Conservation (phyloP, 1,140 invertebrate species). For the Bradysia coprophila region DNA sequence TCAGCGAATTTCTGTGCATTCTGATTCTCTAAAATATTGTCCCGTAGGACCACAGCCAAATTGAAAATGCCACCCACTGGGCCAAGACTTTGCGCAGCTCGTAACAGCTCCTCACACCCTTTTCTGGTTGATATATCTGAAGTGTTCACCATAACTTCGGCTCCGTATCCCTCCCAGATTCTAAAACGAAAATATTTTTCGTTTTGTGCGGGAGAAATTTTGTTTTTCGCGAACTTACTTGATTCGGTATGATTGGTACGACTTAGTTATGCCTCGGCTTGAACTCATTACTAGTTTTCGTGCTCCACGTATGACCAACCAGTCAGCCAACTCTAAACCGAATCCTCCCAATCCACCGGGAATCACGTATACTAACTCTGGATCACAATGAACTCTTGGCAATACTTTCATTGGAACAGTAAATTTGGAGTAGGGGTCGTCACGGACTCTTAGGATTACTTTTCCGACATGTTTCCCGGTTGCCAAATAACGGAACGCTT, state of each 20-base stretch:
- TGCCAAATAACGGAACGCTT: constrained; percentile 57
- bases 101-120: constrained; percentile 41
- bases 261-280: constrained; percentile 52
- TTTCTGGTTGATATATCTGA: constrained; percentile 38
- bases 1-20: constrained; percentile 31
- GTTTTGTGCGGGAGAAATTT: neutral
- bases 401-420: constrained; percentile 15
- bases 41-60: constrained; percentile 49
- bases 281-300: constrained; percentile 63
- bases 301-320: constrained; percentile 65
- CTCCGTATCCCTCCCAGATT: constrained; percentile 41
- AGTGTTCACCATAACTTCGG: constrained; percentile 38
- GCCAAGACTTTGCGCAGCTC: constrained; percentile 38
- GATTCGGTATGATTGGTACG: constrained; percentile 54
- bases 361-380: constrained; percentile 31
- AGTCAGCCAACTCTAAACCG: constrained; percentile 76
- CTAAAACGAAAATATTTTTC: constrained; percentile 12
- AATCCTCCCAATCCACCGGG: constrained; percentile 74
- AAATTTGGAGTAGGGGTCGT: constrained; percentile 6
- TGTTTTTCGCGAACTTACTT: constrained; percentile 19
- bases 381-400: constrained; percentile 26
- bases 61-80: constrained; percentile 66
- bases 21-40: constrained; percentile 42
- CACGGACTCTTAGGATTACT: constrained; percentile 28
- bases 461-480: constrained; percentile 80